Conservation (phyloP, 2,113 vertebrate species). For the Pedionomus torquatus region DNA sequence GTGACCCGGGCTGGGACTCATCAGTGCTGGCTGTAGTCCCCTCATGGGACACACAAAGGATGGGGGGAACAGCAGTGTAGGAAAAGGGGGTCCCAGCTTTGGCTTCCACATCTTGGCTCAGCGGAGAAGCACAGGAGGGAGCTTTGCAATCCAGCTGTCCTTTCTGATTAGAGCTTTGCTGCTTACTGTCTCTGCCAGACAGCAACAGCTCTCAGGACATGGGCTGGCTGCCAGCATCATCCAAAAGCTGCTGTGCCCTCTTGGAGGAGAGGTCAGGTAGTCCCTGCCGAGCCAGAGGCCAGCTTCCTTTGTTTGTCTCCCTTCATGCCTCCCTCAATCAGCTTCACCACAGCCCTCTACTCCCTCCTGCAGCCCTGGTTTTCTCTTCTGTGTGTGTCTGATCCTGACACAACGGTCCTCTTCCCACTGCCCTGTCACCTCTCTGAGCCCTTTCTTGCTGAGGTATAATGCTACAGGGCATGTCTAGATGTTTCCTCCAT, state of each 20-base stretch:
- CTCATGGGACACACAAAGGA: not conserved
- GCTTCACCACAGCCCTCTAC: not conserved
- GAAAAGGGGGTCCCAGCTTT: not conserved
- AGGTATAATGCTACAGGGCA: not conserved
- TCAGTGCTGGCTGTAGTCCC: rapidly evolving
- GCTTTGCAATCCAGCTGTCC: not conserved
- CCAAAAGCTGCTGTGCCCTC: not conserved
- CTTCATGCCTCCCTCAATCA: slow-evolving; percentile 39
- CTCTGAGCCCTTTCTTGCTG: not conserved
- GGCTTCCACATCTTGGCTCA: rapidly evolving
- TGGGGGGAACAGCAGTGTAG: not conserved
- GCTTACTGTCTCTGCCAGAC: not conserved
- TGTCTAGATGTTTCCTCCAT: not conserved
- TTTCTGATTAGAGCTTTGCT: not conserved
- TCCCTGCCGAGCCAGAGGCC: not conserved
- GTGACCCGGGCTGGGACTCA: not conserved
- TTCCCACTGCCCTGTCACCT: not conserved
- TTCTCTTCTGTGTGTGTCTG: not conserved
- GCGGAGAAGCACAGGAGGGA: not conserved
- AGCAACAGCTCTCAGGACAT: not conserved
- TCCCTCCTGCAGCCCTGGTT: not conserved
- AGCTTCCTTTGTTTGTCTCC: not conserved
- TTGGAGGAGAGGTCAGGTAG: slow-evolving; percentile 15
- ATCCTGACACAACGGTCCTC: not conserved
- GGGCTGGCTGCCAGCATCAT: not conserved